A percentile compares a stretch with the other conserved stretches of the same genome.
Evolutionary conservation across 2,113 vertebrate species (phyloP).

Genomic region (Cavia aperea): DNA sequence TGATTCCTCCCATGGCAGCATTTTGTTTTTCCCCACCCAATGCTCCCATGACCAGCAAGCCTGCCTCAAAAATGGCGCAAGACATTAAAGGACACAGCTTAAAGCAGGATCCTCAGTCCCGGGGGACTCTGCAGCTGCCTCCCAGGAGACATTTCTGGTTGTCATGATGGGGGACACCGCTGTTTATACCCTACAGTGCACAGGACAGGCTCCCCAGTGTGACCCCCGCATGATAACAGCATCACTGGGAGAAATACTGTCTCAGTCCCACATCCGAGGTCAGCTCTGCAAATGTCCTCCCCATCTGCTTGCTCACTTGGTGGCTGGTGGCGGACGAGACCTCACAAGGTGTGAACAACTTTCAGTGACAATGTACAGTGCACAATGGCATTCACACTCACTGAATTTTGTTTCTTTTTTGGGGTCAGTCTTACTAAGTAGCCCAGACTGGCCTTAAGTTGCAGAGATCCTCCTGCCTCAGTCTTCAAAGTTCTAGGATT

Average conservation of each 20-base stretch:
- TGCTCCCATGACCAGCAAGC: background rate
- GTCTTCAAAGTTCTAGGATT: background rate
- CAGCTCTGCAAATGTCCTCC: background rate
- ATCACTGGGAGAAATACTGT: background rate
- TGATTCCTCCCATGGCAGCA: too few relatives aligned
- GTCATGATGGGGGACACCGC: background rate
- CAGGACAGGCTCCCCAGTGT: background rate
- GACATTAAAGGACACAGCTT: background rate
- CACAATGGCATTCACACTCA: background rate
- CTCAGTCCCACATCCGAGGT: background rate
- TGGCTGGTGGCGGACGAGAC: background rate
- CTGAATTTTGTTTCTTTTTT: too few relatives aligned
- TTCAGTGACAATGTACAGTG: fast-evolving
- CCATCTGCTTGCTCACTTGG: background rate
- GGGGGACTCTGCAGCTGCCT: background rate
- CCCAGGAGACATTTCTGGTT: background rate
- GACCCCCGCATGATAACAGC: background rate
- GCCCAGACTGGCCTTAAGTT: background rate
- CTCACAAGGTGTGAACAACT: background rate
- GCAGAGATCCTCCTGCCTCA: background rate
- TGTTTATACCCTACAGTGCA: background rate
- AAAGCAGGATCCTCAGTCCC: background rate
- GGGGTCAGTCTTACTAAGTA: too few relatives aligned
- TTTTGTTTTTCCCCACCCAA: background rate
- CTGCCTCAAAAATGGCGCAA: background rate